These are phyloP conservation scores for Zootoca vivipara DNA, from an alignment of 2,113 vertebrate genomes.

Conservation along the genomic window DNA sequence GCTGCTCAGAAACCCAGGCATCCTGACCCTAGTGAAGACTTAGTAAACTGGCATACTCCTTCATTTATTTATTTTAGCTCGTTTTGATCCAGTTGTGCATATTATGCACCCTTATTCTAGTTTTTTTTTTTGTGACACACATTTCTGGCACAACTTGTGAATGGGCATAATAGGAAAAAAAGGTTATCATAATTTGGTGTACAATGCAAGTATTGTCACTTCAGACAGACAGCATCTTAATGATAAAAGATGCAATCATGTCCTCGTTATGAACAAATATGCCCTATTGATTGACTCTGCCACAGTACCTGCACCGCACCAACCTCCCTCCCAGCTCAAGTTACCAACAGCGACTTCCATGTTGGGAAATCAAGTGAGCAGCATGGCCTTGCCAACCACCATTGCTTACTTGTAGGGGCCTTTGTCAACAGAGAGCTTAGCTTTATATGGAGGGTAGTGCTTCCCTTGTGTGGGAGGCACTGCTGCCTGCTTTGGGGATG, in stretches of 20 bases:
- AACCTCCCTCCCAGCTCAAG: no score
- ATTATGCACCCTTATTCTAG: neutral
- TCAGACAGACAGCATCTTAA: neutral
- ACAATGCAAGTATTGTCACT: neutral
- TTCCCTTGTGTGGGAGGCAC: no score
- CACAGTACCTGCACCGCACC: no score
- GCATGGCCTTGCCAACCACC: no score
- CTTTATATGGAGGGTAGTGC: no score
- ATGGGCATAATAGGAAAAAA: neutral
- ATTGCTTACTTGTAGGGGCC: no score
- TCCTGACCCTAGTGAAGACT: neutral
- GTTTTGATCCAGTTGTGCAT: neutral
- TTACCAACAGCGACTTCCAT: no score
- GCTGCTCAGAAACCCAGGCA: neutral
- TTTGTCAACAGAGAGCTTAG: no score
- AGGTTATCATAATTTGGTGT: neutral
- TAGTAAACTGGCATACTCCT: neutral
- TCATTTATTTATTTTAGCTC: neutral
- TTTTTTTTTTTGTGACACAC: neutral
- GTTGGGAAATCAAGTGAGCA: no score
- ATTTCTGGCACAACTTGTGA: neutral
- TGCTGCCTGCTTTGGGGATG: no score
- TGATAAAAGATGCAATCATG: neutral
- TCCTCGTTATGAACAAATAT: neutral
- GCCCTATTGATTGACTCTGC: neutral